Evolutionary conservation across 1,140 invertebrate species (phyloP), one percentile per base, ranked within the genome.

Genomic region (Rhyacophila brunnea): DNA sequence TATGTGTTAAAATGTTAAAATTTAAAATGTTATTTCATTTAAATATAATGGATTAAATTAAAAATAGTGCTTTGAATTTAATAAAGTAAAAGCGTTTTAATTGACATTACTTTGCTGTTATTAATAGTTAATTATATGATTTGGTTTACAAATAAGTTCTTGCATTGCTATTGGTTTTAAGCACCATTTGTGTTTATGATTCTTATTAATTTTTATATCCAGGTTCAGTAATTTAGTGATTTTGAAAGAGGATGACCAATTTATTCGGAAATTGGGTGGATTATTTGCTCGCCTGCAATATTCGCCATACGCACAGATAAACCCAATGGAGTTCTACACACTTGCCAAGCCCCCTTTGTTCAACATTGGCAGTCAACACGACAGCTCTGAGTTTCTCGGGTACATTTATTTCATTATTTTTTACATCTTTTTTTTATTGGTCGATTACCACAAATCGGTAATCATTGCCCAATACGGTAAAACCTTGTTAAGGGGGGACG

Each of bases 321-420:
- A 86, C n/a, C 89, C 91, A 0, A 80, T 74, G 19, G 85, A 85
- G 42, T 86, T 92, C 67, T 75, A 88, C 36, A 75, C 79, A 45
- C 79, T 83, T 0, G 83, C 88, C 0, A 77, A 86, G 61, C 91
- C 91, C 7, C 81, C 87, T 0, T 89, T 88, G 68, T 93, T 95
- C 71, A 80, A 83, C 18, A 77, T 79, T 17, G 86, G 89, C 17
- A 81, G 87, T 62, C 91, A 93, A 67, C 91, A 95, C 68, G 92
- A 94, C 68, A 92, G 90, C 71, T 92, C 90, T 1, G 92, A 95
- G 77, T 93, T 91, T 77, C 80, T 95, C 40, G 86, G 88, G 79
- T 89, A 70, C 74, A 15, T 47, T 48, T 62, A 7, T 15, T 43
- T 43, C n/a, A n/a, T n/a, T n/a, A n/a, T n/a, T n/a, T n/a, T n/a